These are phyloP conservation scores for Ylistrum balloti DNA, from an alignment of 1,140 invertebrate species.

Conservation along the genomic window DNA sequence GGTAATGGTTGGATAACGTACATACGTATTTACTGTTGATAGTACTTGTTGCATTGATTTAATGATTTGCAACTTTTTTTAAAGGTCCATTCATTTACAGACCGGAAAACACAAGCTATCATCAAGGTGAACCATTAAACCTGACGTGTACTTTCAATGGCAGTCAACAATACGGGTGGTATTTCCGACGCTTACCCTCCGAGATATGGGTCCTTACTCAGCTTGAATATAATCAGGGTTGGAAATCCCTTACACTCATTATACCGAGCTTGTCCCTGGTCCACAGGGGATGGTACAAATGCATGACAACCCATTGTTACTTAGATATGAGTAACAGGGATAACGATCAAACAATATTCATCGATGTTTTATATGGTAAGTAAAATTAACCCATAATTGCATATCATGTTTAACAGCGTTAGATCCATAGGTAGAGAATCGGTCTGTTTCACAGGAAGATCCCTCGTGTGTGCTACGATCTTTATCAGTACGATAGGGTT, in stretches of 20 bases:
- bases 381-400: too few relatives aligned
- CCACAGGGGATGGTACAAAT: neutral
- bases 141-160: neutral
- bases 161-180: neutral
- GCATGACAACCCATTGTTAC: neutral
- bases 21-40: too few relatives aligned
- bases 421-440: too few relatives aligned
- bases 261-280: neutral
- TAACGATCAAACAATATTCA: neutral
- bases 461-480: too few relatives aligned
- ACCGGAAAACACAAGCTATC: neutral
- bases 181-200: neutral
- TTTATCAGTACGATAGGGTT: too few relatives aligned
- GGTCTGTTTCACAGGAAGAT: too few relatives aligned
- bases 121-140: neutral
- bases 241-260: neutral
- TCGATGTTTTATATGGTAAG: too few relatives aligned
- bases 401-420: too few relatives aligned
- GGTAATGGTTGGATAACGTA: too few relatives aligned
- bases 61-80: too few relatives aligned
- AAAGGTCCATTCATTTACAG: too few relatives aligned
- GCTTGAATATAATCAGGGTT: neutral
- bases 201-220: neutral
- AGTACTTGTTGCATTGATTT: too few relatives aligned
- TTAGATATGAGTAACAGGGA: neutral